phyloP scores from a whole-genome alignment of 2,113 vertebrate species.

The Pachypanchax playfairii region DNA sequence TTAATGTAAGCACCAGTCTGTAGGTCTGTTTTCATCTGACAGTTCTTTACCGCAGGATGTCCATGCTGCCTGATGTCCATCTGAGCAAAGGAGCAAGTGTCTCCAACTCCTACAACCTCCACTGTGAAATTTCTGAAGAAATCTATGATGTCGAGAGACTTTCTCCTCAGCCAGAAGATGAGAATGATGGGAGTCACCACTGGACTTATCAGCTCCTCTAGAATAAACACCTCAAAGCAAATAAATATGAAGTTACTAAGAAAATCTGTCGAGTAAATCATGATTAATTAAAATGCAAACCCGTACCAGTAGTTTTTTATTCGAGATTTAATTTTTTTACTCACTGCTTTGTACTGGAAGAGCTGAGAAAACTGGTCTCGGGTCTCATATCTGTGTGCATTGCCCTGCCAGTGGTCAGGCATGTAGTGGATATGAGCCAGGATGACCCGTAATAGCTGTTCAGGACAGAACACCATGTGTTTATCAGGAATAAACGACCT shows the following conservation, averaged over 20 bases:
- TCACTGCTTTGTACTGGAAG: slow-evolving; percentile 99
- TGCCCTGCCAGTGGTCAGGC: slow-evolving; percentile 99
- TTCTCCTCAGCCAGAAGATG: slow-evolving; percentile 93
- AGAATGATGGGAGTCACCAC: slow-evolving; percentile 96
- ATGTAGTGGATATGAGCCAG: slow-evolving; percentile 98
- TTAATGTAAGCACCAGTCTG: neutral
- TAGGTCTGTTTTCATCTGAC: neutral
- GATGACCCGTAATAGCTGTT: slow-evolving; percentile 96
- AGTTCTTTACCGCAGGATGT: slow-evolving; percentile 88
- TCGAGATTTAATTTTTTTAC: slow-evolving; percentile 45
- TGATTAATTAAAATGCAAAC: neutral
- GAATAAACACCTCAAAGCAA: slow-evolving; percentile 88
- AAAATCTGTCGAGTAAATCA: slow-evolving; percentile 10
- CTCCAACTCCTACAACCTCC: slow-evolving; percentile 95
- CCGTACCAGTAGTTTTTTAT: neutral
- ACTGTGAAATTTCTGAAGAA: slow-evolving; percentile 99
- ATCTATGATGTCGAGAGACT: slow-evolving; percentile 97
- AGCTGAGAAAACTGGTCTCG: slow-evolving; percentile 97
- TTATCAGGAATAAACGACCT: slow-evolving; percentile 98
- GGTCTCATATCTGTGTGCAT: slow-evolving; percentile 95
- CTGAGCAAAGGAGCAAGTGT: slow-evolving; percentile 98
- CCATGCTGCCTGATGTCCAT: slow-evolving; percentile 98
- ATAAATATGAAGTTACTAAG: neutral
- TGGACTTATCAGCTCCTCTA: slow-evolving; percentile 95
- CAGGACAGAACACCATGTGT: slow-evolving; percentile 96